Evolutionary conservation across 2,888 invertebrate species (phyloP), one percentile per base, ranked within the genome.

Genomic region (Tetragonisca angustula): DNA sequence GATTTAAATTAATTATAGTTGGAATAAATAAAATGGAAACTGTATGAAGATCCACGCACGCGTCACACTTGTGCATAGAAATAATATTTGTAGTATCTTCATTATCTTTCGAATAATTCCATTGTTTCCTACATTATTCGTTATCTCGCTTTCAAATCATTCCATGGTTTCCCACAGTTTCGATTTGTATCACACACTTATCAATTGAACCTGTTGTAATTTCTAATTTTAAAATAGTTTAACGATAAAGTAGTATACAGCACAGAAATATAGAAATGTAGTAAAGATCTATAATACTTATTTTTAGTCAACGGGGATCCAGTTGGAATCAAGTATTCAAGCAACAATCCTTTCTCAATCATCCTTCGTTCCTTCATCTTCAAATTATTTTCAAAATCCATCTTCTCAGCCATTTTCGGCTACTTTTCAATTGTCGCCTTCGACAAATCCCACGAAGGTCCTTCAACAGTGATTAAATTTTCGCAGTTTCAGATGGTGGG

Each of bases 391-490:
- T 6, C 13, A 52, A 32, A 56, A 67, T 56, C 24, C n/a, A 24
- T 52, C 54, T 43, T 43, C n/a, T 27, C 13, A 52, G 36, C 36
- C 21, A 21, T 21, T 11, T 52, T 43, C 21, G 15, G 15, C 19
- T 9, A 52, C 17, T 68, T 71, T 49, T 75, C 52, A 49, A 62
- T 36, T 67, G 17, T 43, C 1, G 32, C 36, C 19, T 76, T n/a
- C 24, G 77, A 67, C 67, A 61, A 70, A 76, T 67, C 50, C n/a
- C 17, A 65, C 32, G 24, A 3, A n/a, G 11, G 32, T 70, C 17
- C 69, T 79, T 81, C 79, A 74, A 54, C 4, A 54, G 62, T 73
- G 83, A 88, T 88, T 81, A 86, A 88, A 88, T 88, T 86, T 86
- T 84, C 76, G 52, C 49, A 70, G 68, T 67, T 24, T 4, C 68